These are phyloP conservation scores for Bellardia bayeri DNA, from an alignment of 2,888 invertebrate genomes.

Conservation along the genomic window DNA sequence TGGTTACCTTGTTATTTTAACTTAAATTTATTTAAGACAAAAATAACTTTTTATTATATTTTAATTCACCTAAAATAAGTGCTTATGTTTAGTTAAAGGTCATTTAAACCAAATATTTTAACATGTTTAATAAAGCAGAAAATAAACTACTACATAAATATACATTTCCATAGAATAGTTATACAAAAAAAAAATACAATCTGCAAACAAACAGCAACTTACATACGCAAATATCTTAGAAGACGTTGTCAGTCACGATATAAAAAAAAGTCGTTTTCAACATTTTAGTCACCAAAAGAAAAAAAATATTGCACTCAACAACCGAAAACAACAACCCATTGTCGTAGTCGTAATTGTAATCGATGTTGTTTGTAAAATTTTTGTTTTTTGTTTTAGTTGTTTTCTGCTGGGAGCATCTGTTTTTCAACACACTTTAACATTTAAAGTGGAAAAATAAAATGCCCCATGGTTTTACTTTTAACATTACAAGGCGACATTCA, in stretches of 20 bases:
- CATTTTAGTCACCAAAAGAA: conserved; percentile 57
- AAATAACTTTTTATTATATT: conserved; percentile 31
- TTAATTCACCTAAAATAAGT: conserved; percentile 50
- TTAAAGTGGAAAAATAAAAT: conserved; percentile 55
- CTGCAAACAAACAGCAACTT: conserved; percentile 17
- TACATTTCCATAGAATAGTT: conserved; percentile 38
- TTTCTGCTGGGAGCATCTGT: conserved; percentile 64
- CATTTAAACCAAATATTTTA: conserved; percentile 62
- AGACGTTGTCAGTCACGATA: conserved; percentile 68
- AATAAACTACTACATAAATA: conserved; percentile 43
- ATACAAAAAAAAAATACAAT: conserved; percentile 1
- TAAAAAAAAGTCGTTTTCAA: conserved; percentile 65
- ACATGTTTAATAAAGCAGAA: conserved; percentile 72
- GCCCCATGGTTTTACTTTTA: conserved; percentile 55
- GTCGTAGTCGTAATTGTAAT: conserved; percentile 48
- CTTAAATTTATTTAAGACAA: background rate
- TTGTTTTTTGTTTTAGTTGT: background rate
- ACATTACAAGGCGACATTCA: conserved; percentile 67
- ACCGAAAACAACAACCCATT: conserved; percentile 49
- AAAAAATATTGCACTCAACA: background rate
- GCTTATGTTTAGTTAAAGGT: conserved; percentile 69
- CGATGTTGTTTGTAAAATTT: conserved; percentile 6
- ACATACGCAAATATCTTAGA: conserved; percentile 62
- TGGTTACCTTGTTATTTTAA: conserved; percentile 35
- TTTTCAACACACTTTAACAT: conserved; percentile 72